Evolutionary conservation across 2,113 vertebrate genomes (phyloP).

Genomic region (Accipiter cooperii): DNA sequence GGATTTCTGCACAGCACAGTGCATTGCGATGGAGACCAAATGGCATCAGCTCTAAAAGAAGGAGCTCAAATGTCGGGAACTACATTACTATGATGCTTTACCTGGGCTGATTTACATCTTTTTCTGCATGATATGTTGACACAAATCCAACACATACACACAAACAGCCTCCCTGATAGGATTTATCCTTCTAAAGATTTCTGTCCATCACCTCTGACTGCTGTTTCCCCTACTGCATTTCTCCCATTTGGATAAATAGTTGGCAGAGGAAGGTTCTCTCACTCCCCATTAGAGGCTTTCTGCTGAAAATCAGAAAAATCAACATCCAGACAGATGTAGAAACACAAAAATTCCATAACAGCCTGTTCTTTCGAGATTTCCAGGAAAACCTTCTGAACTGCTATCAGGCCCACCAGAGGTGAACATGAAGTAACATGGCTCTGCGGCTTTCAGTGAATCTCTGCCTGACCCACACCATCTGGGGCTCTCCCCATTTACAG

Average conservation of each 20-base stretch:
- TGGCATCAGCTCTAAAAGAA: not conserved
- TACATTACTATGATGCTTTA: not conserved
- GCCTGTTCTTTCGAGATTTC: not conserved
- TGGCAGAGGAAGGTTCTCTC: not conserved
- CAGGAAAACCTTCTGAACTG: not conserved
- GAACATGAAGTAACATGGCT: not conserved
- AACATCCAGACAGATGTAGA: not conserved
- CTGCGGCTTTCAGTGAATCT: not conserved
- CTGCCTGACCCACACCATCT: not conserved
- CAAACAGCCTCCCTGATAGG: not conserved
- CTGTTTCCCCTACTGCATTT: not conserved
- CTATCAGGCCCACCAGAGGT: not conserved
- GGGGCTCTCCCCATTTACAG: not conserved
- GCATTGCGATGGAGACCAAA: constrained; percentile 40
- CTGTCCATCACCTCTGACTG: not conserved
- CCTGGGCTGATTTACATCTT: not conserved
- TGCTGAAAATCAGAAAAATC: not conserved
- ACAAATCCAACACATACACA: not conserved
- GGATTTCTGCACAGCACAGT: not conserved
- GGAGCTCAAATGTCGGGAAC: not conserved
- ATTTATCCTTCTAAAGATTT: not conserved
- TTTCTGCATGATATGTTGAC: not conserved
- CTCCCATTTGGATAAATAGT: not conserved
- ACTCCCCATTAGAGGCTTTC: not conserved
- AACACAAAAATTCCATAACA: not conserved